Evolutionary conservation across 1,140 invertebrate species (phyloP).

Genomic region (Zaprionus tsacasi): DNA sequence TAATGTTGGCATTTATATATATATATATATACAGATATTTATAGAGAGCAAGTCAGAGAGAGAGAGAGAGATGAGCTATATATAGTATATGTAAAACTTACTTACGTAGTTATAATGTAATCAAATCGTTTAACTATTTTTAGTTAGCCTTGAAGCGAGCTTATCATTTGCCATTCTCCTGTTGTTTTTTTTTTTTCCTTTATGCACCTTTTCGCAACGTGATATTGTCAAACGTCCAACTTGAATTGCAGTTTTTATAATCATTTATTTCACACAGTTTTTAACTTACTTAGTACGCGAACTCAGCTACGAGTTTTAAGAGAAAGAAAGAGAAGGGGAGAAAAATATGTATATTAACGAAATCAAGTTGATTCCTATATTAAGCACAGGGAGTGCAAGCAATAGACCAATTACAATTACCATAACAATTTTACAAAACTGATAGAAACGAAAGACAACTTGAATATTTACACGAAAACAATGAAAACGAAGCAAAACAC

Average conservation of each 20-base stretch:
- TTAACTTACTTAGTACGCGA: conserved; percentile 25
- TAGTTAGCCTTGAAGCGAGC: conserved; percentile 63
- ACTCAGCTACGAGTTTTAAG: too few species aligned
- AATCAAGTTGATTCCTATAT: conserved; percentile 76
- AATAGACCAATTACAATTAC: conserved; percentile 75
- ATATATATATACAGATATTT: conserved; percentile 53
- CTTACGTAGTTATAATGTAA: conserved; percentile 29
- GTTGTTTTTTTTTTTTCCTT: conserved; percentile 28
- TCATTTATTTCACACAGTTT: conserved; percentile 26
- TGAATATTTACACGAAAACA: conserved; percentile 43
- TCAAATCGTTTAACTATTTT: conserved; percentile 67
- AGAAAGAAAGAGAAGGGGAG: not conserved
- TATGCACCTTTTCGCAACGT: conserved; percentile 67
- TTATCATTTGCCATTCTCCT: conserved; percentile 67
- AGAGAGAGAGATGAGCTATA: conserved; percentile 33
- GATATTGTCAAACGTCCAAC: conserved; percentile 79
- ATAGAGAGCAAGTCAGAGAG: conserved; percentile 10
- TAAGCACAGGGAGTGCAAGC: conserved; percentile 60
- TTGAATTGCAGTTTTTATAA: conserved; percentile 75
- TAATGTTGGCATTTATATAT: conserved; percentile 81
- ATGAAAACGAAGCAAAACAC: conserved; percentile 35
- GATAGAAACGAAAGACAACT: conserved; percentile 36
- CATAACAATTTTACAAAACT: conserved; percentile 28
- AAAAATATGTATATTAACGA: conserved; percentile 26
- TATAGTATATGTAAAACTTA: conserved; percentile 64